Evolutionary conservation across 2,888 invertebrate genomes (phyloP), one percentile per base, ranked within the genome.

Genomic region (Papilio protenor): DNA sequence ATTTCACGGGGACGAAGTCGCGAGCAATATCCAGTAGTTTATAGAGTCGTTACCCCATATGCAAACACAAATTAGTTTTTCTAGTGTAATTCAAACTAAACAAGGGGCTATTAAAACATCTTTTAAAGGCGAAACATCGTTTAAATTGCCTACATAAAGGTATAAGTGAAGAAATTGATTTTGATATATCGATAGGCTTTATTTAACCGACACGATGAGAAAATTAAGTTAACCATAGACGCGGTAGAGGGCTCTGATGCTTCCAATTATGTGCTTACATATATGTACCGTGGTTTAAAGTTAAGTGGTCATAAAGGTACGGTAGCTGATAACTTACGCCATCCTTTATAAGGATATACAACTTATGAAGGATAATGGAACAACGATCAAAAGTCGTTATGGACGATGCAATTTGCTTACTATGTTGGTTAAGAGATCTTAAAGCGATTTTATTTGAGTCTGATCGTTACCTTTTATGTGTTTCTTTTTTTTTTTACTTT

Each of bases 281-380:
- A 78, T 81, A 82, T 78, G 80, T 80, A 81, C 81, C 79, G 73
- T 81, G 80, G 80, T 81, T 81, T 81, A 79, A 87, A 86, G 82
- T 84, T 89, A 91, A 91, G 88, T 88, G 92, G 85, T 85, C 86
- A 86, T 92, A 92, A 92, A 91, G 79, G 82, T 83, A 84, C 84
- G 82, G 87, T 86, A 87, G 88, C 87, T 85, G 88, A 87, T 87
- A 89, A 87, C 88, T 88, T 86, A 86, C 85, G 83, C 86, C 85
- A 83, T 81, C 83, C 87, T 88, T 85, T 90, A 88, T 88, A 90
- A 89, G 90, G 88, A 87, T 84, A 83, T 85, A 83, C 84, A 83
- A 85, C 89, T 90, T 89, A 90, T 91, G 91, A 91, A 89, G 90
- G 86, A 91, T 93, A 92, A 93, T 92, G 91, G 90, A 87, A 88